Percentiles rank a stretch among this genome's conserved stretches.
These are phyloP conservation scores for Yponomeuta evonymella DNA, from an alignment of 2,888 invertebrate genomes.

Conservation along the genomic window DNA sequence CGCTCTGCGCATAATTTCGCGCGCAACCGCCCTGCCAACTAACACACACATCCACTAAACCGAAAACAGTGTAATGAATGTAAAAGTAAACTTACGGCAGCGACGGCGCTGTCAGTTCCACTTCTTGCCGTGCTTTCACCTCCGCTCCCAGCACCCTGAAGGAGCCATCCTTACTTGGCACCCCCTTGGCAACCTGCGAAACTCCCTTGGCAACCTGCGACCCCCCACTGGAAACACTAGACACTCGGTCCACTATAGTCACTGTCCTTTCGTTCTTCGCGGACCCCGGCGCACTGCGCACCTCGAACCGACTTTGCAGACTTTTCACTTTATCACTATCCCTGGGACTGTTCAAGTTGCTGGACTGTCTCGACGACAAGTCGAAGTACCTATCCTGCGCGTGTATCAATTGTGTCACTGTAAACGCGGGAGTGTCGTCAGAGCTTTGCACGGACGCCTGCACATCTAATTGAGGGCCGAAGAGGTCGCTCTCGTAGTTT, in stretches of 20 bases:
- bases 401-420: constrained; percentile 63
- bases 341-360: constrained; percentile 27
- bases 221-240: neutral
- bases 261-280: constrained; percentile 25
- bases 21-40: neutral
- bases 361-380: constrained; percentile 40
- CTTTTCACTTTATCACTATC: constrained; percentile 17
- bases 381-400: constrained; percentile 68
- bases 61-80: neutral
- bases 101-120: constrained; percentile 28
- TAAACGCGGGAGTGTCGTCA: constrained; percentile 52
- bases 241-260: constrained; percentile 25
- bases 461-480: constrained; percentile 53
- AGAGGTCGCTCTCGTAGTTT: constrained; percentile 37
- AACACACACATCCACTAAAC: neutral
- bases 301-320: constrained; percentile 33
- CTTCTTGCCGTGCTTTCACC: constrained; percentile 30
- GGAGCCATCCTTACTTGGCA: constrained; percentile 33
- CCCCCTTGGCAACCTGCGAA: constrained; percentile 13
- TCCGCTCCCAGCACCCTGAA: constrained; percentile 43
- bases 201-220: constrained; percentile 18
- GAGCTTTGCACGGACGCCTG: constrained; percentile 23
- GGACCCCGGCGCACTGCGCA: constrained; percentile 41
- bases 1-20: too few relatives aligned
- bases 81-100: constrained; percentile 39